Evolutionary conservation across 2,113 vertebrate genomes (phyloP), one percentile per base, ranked within the genome.

Genomic region (Zingel zingel): DNA sequence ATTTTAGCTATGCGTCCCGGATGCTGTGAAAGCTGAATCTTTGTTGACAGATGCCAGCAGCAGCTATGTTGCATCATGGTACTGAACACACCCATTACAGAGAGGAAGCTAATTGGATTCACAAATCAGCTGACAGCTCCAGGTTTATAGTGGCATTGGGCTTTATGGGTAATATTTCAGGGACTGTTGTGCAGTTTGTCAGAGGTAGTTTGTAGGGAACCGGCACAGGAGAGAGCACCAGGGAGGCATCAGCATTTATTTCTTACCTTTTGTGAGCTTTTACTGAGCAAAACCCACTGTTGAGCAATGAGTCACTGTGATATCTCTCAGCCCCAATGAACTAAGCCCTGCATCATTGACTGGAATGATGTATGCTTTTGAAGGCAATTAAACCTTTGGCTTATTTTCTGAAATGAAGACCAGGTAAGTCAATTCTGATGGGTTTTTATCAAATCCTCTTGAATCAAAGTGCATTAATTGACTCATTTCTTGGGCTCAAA

Each of bases 121-220:
- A 95, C 92, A 95, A 94, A 95, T 95, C 94, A 94, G 91, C 82
- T 85, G 90, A 90, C 81, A 83, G 85, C 81, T 91, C 81, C 87
- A 83, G 88, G 90, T 95, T 94, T 93, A 93, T 90, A 56, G 91
- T 86, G 83, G 84, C 79, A 74, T 69, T 79, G 91, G 66, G 88
- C 68, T 93, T 93, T 86, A 93, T 93, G 85, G 90, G 85, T 91
- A 56, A 83, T 94, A 93, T 93, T 87, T 92, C 86, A 94, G 73
- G 63, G 27, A 56, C 58, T 73, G 83, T 82, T 91, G 77, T 81
- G 74, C 69, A 85, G 73, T 91, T 88, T 86, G 83, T 94, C 91
- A 88, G 77, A 53, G 65, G 74, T 54, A 58, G 81, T 93, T 93
- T 91, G 86, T 81, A 82, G 76, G 45, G 70, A 87, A 64, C 47